Conservation (phyloP, 2,888 invertebrate species). For the Myathropa florea region DNA sequence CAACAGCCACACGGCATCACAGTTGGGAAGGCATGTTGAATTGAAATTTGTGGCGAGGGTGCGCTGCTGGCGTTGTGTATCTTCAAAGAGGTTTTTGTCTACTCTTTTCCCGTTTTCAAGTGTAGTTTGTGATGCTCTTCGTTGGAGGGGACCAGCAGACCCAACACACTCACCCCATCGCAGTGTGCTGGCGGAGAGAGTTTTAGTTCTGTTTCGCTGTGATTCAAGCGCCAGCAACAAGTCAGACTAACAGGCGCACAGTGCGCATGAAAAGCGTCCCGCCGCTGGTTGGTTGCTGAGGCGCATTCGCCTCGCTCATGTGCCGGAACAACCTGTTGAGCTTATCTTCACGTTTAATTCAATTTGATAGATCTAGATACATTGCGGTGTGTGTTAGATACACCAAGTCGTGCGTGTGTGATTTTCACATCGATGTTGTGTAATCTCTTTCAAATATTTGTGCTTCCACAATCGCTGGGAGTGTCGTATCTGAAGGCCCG, state of each 20-base stretch:
- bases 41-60: neutral
- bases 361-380: neutral
- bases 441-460: too few relatives aligned
- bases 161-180: neutral
- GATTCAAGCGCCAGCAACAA: slow-evolving; percentile 71
- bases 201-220: slow-evolving; percentile 27
- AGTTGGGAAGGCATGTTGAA: neutral
- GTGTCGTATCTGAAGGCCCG: neutral
- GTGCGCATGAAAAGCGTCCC: neutral
- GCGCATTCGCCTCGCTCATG: neutral
- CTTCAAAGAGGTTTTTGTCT: neutral
- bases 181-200: slow-evolving; percentile 5
- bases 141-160: neutral
- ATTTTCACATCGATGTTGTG: too few relatives aligned
- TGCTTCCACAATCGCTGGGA: too few relatives aligned
- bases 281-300: neutral
- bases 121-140: neutral
- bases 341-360: neutral
- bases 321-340: neutral
- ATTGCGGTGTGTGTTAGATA: neutral
- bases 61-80: neutral
- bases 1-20: neutral
- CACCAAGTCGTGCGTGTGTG: neutral
- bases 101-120: neutral
- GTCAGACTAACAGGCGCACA: slow-evolving; percentile 49